phyloP scores from a whole-genome alignment of 2,113 vertebrate genomes.

The Verasper variegatus region DNA sequence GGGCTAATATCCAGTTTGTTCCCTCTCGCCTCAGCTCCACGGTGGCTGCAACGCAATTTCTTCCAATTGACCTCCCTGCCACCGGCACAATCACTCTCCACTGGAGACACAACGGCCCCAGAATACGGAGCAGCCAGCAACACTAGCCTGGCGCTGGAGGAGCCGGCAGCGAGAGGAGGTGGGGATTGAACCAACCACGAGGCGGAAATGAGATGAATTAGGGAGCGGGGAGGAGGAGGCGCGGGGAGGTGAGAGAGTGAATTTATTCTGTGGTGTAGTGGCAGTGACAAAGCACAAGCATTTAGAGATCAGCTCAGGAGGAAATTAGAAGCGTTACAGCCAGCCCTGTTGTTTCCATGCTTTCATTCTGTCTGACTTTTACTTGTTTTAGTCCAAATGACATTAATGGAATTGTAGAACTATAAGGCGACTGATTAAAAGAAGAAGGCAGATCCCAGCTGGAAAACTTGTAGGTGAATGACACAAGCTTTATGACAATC shows the following conservation, averaged over 20 bases:
- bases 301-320: slow-evolving; percentile 78
- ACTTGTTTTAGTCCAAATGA: slow-evolving; percentile 35
- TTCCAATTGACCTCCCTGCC: slow-evolving; percentile 85
- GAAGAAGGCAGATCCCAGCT: background rate
- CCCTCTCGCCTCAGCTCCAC: slow-evolving; percentile 78
- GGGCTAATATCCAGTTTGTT: slow-evolving; percentile 84
- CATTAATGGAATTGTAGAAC: slow-evolving; percentile 48
- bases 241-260: slow-evolving; percentile 70
- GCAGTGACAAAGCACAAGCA: slow-evolving; percentile 80
- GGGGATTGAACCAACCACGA: slow-evolving; percentile 59
- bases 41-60: slow-evolving; percentile 82
- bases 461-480: background rate
- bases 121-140: slow-evolving; percentile 77
- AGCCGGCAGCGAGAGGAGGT: slow-evolving; percentile 51
- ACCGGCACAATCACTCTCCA: slow-evolving; percentile 81
- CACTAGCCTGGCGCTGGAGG: slow-evolving; percentile 23
- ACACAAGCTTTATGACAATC: background rate
- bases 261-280: slow-evolving; percentile 73
- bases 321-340: slow-evolving; percentile 76
- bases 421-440: background rate
- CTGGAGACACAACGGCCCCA: slow-evolving; percentile 71
- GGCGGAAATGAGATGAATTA: slow-evolving; percentile 81
- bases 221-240: slow-evolving; percentile 66
- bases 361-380: slow-evolving; percentile 54
- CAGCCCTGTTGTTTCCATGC: slow-evolving; percentile 41